phyloP scores from a whole-genome alignment of 2,113 vertebrate genomes.

The Ramphastos sulfuratus region DNA sequence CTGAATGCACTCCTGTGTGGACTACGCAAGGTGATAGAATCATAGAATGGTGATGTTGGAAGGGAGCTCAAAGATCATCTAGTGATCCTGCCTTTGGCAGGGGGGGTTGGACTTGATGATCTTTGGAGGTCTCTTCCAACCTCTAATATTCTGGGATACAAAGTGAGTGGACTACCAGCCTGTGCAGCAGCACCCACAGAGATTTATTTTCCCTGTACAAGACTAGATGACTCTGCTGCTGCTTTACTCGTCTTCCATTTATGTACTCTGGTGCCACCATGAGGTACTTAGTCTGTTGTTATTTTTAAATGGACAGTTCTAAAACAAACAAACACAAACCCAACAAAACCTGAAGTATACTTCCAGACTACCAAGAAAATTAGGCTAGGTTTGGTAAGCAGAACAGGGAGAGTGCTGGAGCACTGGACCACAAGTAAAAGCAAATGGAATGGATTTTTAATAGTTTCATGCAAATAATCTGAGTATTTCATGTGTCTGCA shows the following conservation, averaged over 20 bases:
- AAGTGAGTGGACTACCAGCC: background rate
- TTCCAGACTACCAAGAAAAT: background rate
- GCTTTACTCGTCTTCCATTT: background rate
- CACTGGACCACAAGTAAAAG: background rate
- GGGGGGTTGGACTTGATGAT: too few relatives aligned
- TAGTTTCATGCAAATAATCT: background rate
- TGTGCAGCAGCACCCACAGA: background rate
- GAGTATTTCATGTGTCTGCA: background rate
- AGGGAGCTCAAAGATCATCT: too few relatives aligned
- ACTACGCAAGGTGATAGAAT: too few relatives aligned
- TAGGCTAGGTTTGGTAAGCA: background rate
- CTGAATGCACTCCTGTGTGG: too few relatives aligned
- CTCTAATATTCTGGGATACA: background rate
- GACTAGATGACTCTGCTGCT: background rate
- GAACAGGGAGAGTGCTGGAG: background rate
- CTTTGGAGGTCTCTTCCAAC: too few relatives aligned
- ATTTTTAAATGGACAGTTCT: background rate
- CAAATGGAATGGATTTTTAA: background rate
- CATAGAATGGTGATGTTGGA: too few relatives aligned
- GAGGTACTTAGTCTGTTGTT: background rate
- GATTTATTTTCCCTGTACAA: background rate
- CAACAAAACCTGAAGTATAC: background rate
- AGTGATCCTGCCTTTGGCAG: too few relatives aligned
- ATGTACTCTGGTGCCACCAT: constrained; percentile 58
- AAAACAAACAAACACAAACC: background rate